phyloP scores from a whole-genome alignment of 1,140 invertebrate species.

The Trachymyrmex cornetzi region DNA sequence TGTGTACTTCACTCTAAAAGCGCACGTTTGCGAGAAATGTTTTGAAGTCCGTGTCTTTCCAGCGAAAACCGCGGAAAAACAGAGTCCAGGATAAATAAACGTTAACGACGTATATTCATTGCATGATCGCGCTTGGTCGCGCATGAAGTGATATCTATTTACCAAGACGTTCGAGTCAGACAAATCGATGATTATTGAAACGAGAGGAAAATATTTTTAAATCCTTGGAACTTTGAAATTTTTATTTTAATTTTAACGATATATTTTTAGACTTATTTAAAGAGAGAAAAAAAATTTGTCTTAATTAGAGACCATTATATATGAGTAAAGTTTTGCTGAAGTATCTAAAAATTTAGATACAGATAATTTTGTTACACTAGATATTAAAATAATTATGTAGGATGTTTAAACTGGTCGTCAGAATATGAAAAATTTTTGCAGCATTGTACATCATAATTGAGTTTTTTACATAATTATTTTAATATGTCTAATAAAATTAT shows the following conservation, averaged over 20 bases:
- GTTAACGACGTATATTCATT: conserved; percentile 27
- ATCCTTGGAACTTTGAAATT: neutral
- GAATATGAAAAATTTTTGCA: no score
- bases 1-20: conserved; percentile 19
- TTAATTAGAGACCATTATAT: no score
- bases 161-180: conserved; percentile 1
- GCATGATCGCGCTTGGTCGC: conserved; percentile 21
- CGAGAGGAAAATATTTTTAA: conserved; percentile 1
- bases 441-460: no score
- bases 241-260: neutral
- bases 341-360: no score
- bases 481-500: no score
- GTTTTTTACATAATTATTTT: no score
- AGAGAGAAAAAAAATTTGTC: no score
- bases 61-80: conserved; percentile 54
- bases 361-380: no score
- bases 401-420: no score
- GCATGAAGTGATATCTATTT: conserved; percentile 29
- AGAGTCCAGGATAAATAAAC: conserved; percentile 50
- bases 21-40: conserved; percentile 27
- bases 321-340: no score
- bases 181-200: conserved; percentile 12
- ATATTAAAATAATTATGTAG: no score
- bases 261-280: neutral
- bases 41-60: conserved; percentile 50